These are phyloP conservation scores for Erannis defoliaria DNA, from an alignment of 2,888 invertebrate genomes.

Conservation along the genomic window DNA sequence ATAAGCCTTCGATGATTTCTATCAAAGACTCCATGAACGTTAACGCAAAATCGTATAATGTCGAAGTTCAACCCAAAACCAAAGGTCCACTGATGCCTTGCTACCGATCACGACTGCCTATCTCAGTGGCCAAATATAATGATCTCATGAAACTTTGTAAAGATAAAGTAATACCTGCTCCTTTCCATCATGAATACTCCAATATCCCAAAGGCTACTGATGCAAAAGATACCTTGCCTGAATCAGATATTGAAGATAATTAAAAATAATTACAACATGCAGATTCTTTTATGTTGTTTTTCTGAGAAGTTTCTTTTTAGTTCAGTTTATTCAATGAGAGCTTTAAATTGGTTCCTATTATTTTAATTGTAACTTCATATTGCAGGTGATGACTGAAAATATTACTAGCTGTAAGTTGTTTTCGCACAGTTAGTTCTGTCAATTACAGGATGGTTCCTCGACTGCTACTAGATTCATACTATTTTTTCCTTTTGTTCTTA, in stretches of 20 bases:
- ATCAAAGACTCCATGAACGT: slow-evolving; percentile 39
- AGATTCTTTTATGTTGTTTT: slow-evolving; percentile 3
- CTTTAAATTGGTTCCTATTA: slow-evolving; percentile 9
- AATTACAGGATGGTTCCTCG: slow-evolving; percentile 9
- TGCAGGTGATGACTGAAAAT: slow-evolving; percentile 12
- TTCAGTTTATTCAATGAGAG: slow-evolving; percentile 4
- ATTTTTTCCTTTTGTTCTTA: slow-evolving; percentile 9
- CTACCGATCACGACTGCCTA: slow-evolving; percentile 39
- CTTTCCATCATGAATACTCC: slow-evolving; percentile 35
- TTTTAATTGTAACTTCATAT: slow-evolving; percentile 8
- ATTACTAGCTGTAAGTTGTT: slow-evolving; percentile 9
- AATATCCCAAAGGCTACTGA: slow-evolving; percentile 29
- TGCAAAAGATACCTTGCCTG: slow-evolving; percentile 36
- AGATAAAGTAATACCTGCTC: slow-evolving; percentile 40
- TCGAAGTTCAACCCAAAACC: slow-evolving; percentile 43
- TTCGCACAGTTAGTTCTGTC: slow-evolving; percentile 9
- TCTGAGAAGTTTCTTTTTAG: not conserved
- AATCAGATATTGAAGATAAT: slow-evolving; percentile 40
- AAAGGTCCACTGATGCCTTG: slow-evolving; percentile 39
- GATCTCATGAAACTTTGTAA: slow-evolving; percentile 40
- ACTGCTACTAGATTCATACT: slow-evolving; percentile 9
- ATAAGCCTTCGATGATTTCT: slow-evolving; percentile 22
- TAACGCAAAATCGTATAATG: slow-evolving; percentile 24
- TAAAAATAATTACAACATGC: slow-evolving; percentile 4
- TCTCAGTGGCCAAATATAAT: slow-evolving; percentile 40